Evolutionary conservation across 2,113 vertebrate genomes (phyloP), one percentile per base, ranked within the genome.

Genomic region (Balaenoptera acutorostrata): DNA sequence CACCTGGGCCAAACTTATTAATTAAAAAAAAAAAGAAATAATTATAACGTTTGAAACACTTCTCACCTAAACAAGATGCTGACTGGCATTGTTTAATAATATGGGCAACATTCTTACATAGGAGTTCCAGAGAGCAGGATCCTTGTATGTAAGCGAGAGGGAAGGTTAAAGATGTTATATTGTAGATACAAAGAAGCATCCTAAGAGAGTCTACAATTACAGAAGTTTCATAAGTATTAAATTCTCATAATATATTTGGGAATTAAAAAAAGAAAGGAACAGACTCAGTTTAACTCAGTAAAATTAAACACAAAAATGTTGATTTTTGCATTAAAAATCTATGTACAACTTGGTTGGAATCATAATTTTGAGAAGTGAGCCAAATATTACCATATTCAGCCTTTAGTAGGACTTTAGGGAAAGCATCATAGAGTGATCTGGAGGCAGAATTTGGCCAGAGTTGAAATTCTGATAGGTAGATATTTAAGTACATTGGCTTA

Each of bases 401-500:
- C 46, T 77, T 90, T 29, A 66, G 15, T 44, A 84, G 29, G 36
- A 88, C 69, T 44, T 75, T 8, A 87, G 64, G 39, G n/a, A 69
- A 95, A 77, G 18, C 12, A 61, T 29, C 39, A 82, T 31, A 39
- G 36, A 64, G 55, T 88, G 81, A 74, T 88, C n/a, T 55, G n/a
- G 49, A 96, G 39, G 46, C 41, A 88, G 94, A 96, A 55, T 77
- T 59, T 85, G 44, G 63, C 69, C 64, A 14, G 29, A 68, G 39
- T 64, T 96, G 78, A 63, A 93, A 97, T 84, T 91, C 68, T 89
- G 36, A 85, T 96, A 83, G 59, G 59, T 93, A 77, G 36, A 84
- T 98, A 97, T 88, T 91, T 96, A 96, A 86, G 44, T 75, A 92
- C 80, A 49, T 95, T 96, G 85, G 71, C 39, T 96, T 20, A 66